A percentile compares a stretch with the other conserved stretches of the same genome.
Evolutionary conservation across 1,140 invertebrate genomes (phyloP).

Genomic region (Leptinotarsa defecta): DNA sequence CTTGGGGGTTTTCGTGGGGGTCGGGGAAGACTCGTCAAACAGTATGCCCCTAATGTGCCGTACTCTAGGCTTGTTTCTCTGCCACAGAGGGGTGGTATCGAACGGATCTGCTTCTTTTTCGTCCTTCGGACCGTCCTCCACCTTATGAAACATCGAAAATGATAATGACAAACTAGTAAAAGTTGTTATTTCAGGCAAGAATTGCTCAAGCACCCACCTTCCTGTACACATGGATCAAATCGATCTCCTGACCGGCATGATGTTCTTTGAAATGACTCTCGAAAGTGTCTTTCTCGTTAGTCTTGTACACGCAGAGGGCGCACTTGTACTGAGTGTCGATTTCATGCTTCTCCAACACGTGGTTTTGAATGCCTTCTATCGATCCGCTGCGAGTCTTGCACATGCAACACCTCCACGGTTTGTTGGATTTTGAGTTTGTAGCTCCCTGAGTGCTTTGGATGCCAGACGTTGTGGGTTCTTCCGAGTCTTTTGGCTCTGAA

Average conservation of each 20-base stretch:
- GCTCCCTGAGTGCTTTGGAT: conserved; percentile 44
- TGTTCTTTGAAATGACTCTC: conserved; percentile 62
- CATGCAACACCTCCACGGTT: conserved; percentile 72
- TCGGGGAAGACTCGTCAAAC: conserved; percentile 56
- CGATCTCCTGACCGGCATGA: conserved; percentile 56
- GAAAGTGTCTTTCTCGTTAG: conserved; percentile 61
- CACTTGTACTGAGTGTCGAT: conserved; percentile 72
- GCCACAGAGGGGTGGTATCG: conserved; percentile 66
- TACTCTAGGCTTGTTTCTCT: conserved; percentile 57
- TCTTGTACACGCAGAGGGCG: conserved; percentile 64
- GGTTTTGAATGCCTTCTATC: conserved; percentile 64
- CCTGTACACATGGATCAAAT: conserved; percentile 46
- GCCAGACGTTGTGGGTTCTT: conserved; percentile 38
- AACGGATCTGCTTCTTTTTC: conserved; percentile 57
- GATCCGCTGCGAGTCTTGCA: conserved; percentile 67
- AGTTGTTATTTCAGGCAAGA: background rate
- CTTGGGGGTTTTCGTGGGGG: conserved; percentile 46
- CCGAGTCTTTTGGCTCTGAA: conserved; percentile 47
- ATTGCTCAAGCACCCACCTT: conserved; percentile 19
- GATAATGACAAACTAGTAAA: no score
- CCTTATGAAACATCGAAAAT: background rate
- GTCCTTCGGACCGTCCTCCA: conserved; percentile 37
- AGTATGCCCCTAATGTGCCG: conserved; percentile 65
- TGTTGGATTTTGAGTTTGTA: conserved; percentile 56
- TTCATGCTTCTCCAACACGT: conserved; percentile 63